Base-by-base conservation (phyloP, 2,113 vertebrate genomes). In the Carassius auratus region DNA sequence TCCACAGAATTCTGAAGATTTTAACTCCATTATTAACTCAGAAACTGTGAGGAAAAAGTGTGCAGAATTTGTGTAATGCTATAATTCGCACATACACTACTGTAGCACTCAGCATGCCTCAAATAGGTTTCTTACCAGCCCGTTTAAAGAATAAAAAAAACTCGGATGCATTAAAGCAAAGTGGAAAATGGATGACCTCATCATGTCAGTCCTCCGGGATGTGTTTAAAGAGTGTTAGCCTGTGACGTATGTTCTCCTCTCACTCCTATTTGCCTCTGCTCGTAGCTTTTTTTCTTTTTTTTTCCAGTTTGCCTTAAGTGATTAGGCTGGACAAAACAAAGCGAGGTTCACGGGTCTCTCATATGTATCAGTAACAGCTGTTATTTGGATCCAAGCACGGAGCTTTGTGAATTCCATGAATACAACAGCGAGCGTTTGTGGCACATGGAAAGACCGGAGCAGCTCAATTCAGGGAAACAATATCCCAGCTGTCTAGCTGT, bases 361-460 rank as follows among this genome's bases (percentile, higher is more conserved):
- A 57, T 26, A 69, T 83, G 73, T 78, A 83, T 85, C 68, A 38
- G 85, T 81, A 59, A 89, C 83, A 88, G 85, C 87, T 86, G 89
- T 80, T 89, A 66, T 71, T 83, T 86, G 89, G 86, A 88, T 84
- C 45, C 59, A 76, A 88, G 86, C 89, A 59, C 84, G 2, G 66
- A 19, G 76, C 36, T 86, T 74, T 76, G 86, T 89, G 55, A 88
- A 87, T 86, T 83, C 90, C 89, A 92, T 91, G 88, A 92, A 93
- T 92, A 90, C 42, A 74, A 61, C 15, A 68, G 30, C 75, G 83
- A 69, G 83, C 81, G 50, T 80, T 74, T 61, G 82, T 85, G 87
- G 83, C 88, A 87, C 78, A 81, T 90, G 78, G 89, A 87, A 89
- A 68, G 76, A 76, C 38, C 76, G 48, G 75, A 76, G 59, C 76